Evolutionary conservation across 2,888 invertebrate species (phyloP).

Genomic region (Dastarcus helophoroides): DNA sequence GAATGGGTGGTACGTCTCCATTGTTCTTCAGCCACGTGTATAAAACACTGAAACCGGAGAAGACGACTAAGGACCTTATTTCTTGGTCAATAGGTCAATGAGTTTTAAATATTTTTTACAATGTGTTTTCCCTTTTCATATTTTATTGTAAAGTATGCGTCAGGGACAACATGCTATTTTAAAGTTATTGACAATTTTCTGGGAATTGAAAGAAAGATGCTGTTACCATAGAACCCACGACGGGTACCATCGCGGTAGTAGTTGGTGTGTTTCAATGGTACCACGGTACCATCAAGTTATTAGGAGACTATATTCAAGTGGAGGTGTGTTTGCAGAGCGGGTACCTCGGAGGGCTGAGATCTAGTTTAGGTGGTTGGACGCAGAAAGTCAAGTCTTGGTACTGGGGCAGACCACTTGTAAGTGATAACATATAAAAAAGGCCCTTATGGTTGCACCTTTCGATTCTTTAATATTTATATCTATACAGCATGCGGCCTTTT

Average conservation of each 20-base stretch:
- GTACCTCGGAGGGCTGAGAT: conserved; percentile 87
- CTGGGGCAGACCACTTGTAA: conserved; percentile 95
- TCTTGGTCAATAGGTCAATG: too few species aligned
- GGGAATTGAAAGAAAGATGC: too few species aligned
- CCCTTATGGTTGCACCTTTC: conserved; percentile 20
- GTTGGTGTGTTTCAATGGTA: conserved; percentile 10
- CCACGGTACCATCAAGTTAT: conserved; percentile 10
- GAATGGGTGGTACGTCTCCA: too few species aligned
- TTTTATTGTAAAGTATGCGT: too few species aligned
- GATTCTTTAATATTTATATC: conserved; percentile 20
- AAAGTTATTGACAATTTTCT: too few species aligned
- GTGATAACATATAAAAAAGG: conserved; percentile 38
- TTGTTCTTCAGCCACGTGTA: too few species aligned
- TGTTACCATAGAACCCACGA: conserved; percentile 2
- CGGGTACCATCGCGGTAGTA: conserved; percentile 6
- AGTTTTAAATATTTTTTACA: too few species aligned
- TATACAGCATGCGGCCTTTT: conserved; percentile 25
- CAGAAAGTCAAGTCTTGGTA: conserved; percentile 95
- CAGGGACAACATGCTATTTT: too few species aligned
- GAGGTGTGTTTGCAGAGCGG: conserved; percentile 58
- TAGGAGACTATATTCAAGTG: conserved; percentile 9
- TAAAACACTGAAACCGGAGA: too few species aligned
- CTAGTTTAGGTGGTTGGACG: conserved; percentile 91
- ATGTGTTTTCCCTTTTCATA: too few species aligned
- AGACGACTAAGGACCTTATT: too few species aligned